These are phyloP conservation scores for Pipistrellus pygmaeus DNA, from an alignment of 2,797 vertebrate genomes.

Conservation along the genomic window DNA sequence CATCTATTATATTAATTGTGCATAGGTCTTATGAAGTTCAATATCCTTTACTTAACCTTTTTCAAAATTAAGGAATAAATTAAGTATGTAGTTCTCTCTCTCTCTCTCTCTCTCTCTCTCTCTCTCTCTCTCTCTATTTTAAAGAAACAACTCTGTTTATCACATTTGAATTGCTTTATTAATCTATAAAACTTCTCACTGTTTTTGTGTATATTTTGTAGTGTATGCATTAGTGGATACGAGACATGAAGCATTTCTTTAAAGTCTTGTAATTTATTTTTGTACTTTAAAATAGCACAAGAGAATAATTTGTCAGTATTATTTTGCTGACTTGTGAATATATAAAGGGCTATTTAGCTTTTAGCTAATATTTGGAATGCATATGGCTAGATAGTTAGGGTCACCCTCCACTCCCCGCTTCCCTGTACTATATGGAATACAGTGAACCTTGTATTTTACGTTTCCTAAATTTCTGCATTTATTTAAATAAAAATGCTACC, in stretches of 20 bases:
- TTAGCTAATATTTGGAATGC: slow-evolving; percentile 76
- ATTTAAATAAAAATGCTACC: slow-evolving; percentile 84
- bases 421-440: slow-evolving; percentile 73
- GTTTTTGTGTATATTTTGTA: neutral
- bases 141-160: neutral
- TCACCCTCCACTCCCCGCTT: slow-evolving; percentile 63
- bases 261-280: slow-evolving; percentile 19
- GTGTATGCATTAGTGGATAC: neutral
- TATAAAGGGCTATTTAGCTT: slow-evolving; percentile 74
- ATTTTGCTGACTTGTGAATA: slow-evolving; percentile 62
- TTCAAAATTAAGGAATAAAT: slow-evolving; percentile 71
- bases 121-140: neutral
- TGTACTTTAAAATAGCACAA: slow-evolving; percentile 43
- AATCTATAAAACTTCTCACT: slow-evolving; percentile 48
- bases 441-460: slow-evolving; percentile 83
- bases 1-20: neutral
- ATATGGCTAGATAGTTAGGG: slow-evolving; percentile 70
- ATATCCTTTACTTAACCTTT: slow-evolving; percentile 27
- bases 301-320: slow-evolving; percentile 68
- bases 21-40: slow-evolving; percentile 54
- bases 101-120: too few species aligned
- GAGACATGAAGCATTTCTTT: neutral
- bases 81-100: neutral
- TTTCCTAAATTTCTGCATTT: slow-evolving; percentile 84
- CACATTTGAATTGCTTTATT: slow-evolving; percentile 1